Evolutionary conservation across 2,888 invertebrate genomes (phyloP).

Genomic region (Cyaniris semiargus): DNA sequence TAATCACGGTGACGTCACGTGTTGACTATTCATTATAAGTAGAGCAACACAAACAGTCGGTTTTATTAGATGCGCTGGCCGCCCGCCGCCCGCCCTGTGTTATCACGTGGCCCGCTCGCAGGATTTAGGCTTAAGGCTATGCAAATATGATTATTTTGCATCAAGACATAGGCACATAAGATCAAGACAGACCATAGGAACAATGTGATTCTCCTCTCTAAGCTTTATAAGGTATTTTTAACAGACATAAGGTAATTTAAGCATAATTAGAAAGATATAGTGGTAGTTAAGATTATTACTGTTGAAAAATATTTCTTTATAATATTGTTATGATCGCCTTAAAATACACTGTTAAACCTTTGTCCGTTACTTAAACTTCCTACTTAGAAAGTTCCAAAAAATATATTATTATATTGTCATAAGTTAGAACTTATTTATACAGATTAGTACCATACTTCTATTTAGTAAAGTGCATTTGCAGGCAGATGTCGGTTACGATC

Average conservation of each 20-base stretch:
- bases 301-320: too few species aligned
- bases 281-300: too few species aligned
- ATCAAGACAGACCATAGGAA: background rate
- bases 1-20: slow-evolving; percentile 55
- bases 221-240: too few species aligned
- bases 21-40: slow-evolving; percentile 77
- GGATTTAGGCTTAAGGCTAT: slow-evolving; percentile 17
- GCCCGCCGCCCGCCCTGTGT: background rate
- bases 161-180: background rate
- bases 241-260: too few species aligned
- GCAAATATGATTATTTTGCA: slow-evolving; percentile 16
- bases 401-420: too few species aligned
- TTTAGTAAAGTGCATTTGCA: background rate
- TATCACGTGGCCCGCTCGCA: background rate
- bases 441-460: background rate
- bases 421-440: background rate
- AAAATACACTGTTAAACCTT: background rate
- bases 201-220: background rate
- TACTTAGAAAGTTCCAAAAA: background rate
- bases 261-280: too few species aligned
- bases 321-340: too few species aligned
- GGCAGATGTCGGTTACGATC: slow-evolving; percentile 3
- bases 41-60: slow-evolving; percentile 69
- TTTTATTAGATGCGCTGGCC: slow-evolving; percentile 63
- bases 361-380: background rate